Percentiles rank a stretch among this genome's conserved stretches.
Conservation (phyloP, 92 coral and sea anemone species). For the Virgularia gustaviana region DNA sequence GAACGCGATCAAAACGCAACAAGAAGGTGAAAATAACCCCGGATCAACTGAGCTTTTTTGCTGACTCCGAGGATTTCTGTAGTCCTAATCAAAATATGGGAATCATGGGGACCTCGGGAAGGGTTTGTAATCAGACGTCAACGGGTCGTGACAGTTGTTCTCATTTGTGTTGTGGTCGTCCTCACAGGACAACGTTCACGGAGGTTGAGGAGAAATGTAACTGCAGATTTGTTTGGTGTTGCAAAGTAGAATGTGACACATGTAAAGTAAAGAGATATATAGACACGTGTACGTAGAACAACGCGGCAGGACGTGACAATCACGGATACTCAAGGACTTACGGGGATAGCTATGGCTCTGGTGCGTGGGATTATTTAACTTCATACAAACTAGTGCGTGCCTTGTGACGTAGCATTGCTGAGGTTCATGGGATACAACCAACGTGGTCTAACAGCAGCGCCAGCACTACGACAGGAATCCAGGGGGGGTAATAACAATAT, state of each 20-base stretch:
- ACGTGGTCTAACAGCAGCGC: too few relatives aligned
- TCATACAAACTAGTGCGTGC: too few relatives aligned
- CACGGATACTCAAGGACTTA: too few relatives aligned
- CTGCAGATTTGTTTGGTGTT: constrained; percentile 93
- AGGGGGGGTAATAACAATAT: too few relatives aligned
- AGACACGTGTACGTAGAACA: constrained; percentile 48
- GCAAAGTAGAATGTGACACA: constrained; percentile 66
- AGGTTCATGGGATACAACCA: too few relatives aligned
- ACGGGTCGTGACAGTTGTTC: constrained; percentile 58
- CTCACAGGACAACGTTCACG: constrained; percentile 45
- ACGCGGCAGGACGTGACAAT: too few relatives aligned
- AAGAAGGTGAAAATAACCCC: not conserved
- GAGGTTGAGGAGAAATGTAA: constrained; percentile 64
- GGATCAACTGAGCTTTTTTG: constrained; percentile 53
- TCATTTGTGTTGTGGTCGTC: constrained; percentile 84
- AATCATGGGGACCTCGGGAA: constrained; percentile 68
- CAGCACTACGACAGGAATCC: too few relatives aligned
- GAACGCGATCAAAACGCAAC: not conserved
- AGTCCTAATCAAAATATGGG: constrained; percentile 51
- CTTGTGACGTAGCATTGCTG: too few relatives aligned
- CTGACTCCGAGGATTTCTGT: constrained; percentile 76
- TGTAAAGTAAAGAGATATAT: constrained; percentile 65
- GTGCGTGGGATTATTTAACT: too few relatives aligned
- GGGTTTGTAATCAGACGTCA: constrained; percentile 67
- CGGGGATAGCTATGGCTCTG: too few relatives aligned